Evolutionary conservation across 2,113 vertebrate genomes (phyloP).

Genomic region (Fukomys damarensis): DNA sequence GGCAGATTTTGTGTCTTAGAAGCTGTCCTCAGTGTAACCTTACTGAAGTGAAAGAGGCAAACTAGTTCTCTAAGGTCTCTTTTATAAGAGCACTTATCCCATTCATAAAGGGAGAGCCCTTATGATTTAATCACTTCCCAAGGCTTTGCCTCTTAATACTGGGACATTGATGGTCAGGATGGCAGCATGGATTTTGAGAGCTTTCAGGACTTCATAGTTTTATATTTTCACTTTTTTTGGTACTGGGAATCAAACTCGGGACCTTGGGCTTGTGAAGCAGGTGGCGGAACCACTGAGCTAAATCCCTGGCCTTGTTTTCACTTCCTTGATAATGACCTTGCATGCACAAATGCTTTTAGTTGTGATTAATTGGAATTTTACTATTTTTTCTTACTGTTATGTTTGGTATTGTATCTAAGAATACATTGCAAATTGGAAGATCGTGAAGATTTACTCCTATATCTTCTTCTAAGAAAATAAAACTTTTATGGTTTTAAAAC

Average conservation of each 20-base stretch:
- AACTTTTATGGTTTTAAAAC: not conserved
- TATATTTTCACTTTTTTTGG: too few relatives aligned
- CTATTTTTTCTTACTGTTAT: not conserved
- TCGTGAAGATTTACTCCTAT: not conserved
- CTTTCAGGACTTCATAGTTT: not conserved
- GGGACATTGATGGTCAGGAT: not conserved
- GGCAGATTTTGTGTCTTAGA: not conserved
- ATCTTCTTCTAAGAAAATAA: conserved; percentile 9
- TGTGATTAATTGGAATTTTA: not conserved
- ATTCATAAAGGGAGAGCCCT: not conserved
- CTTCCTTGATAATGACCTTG: not conserved
- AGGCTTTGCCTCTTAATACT: not conserved
- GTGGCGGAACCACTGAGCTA: too few relatives aligned
- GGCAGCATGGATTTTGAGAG: not conserved
- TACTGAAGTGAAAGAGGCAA: not conserved
- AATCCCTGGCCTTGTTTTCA: too few relatives aligned
- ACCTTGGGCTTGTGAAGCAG: too few relatives aligned
- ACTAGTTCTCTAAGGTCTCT: not conserved
- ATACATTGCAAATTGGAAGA: not conserved
- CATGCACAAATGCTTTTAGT: not conserved
- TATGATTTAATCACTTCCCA: not conserved
- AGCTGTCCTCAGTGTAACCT: not conserved
- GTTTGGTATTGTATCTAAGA: not conserved
- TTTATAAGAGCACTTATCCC: too few relatives aligned
- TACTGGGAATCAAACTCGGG: too few relatives aligned